Percentiles rank a stretch among this genome's conserved stretches.
Evolutionary conservation across 2,797 vertebrate species (phyloP).

Genomic region (Cephalopachus bancanus): DNA sequence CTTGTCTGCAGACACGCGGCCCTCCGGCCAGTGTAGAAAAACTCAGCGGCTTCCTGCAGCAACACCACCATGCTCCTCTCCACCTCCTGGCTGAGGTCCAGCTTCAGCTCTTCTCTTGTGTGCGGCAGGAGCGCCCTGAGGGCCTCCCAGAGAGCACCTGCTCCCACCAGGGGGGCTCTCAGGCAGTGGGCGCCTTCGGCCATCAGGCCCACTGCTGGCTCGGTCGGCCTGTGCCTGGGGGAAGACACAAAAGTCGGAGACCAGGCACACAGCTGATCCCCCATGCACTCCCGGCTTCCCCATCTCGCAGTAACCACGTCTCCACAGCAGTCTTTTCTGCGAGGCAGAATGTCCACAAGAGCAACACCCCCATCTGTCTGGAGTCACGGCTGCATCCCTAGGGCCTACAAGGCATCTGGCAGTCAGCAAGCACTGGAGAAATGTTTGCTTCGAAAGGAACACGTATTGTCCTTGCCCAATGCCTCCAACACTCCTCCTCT

Average conservation of each 20-base stretch:
- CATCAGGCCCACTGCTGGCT: background rate
- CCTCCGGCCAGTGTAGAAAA: slow-evolving; percentile 86
- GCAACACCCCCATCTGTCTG: background rate
- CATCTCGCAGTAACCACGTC: background rate
- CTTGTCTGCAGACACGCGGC: slow-evolving; percentile 84
- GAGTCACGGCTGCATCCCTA: background rate
- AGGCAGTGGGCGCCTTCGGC: background rate
- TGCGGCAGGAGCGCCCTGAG: slow-evolving; percentile 88
- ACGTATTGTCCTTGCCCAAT: background rate
- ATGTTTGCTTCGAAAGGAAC: background rate
- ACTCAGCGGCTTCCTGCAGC: slow-evolving; percentile 86
- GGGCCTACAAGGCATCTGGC: background rate
- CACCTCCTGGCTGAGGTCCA: slow-evolving; percentile 89
- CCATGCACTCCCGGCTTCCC: background rate
- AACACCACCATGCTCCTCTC: slow-evolving; percentile 88
- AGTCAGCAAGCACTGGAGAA: background rate
- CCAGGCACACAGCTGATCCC: no score
- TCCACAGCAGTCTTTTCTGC: background rate
- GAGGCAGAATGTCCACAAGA: background rate
- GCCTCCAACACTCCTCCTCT: background rate
- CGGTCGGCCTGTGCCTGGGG: background rate
- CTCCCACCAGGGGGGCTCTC: fast-evolving
- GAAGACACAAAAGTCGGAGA: background rate
- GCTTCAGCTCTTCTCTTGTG: slow-evolving; percentile 87
- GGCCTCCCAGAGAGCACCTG: slow-evolving; percentile 86